Base-by-base conservation (phyloP, 1,140 invertebrate genomes). In the Papilio polyxenes region DNA sequence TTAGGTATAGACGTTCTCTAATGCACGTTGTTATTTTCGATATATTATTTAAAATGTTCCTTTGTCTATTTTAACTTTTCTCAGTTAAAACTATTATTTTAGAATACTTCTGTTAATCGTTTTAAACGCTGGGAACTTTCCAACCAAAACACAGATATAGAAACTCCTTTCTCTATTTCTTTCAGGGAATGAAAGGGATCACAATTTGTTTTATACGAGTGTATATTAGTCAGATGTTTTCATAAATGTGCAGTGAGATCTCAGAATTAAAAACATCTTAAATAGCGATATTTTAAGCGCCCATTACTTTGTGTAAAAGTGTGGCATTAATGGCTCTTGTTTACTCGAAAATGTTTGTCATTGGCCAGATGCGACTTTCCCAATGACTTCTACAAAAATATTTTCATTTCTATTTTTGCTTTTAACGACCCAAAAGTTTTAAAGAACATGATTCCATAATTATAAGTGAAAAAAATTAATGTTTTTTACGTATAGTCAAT, bases 261-360 rank as follows among this genome's bases (percentile, higher is more conserved):
- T 7, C 6, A 59, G 17, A n/a, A n/a, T 59, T 20, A n/a, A 0
- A 59, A 11, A 17, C 53, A 17, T 72, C 11, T 40, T 20, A 5
- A 72, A 15, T 17, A 72, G 75, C 48, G 48, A n/a, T 23, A 77
- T 77, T 75, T 75, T 77, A 77, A 49, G 75, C 13, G 31, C 11
- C 75, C 20, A 20, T 77, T 23, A 53, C 49, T 53, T 77, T 11
- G 2, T 75, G 15, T 72, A 20, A 77, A 77, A 77, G 44, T 77
- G 44, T 77, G 48, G 23, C 11, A 49, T 48, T 77, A 77, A 56
- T 77, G 49, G 75, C 75, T 56, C 75, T 77, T 77, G 75, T 77
- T 77, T 77, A 77, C 75, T 53, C 49, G 75, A 77, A 77, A 77
- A 77, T 77, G 75, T 77, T 53, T 77, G 49, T 77, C 75, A 77